Base-by-base conservation (phyloP, 2,888 invertebrate species). In the Lithophane semibrunnea region DNA sequence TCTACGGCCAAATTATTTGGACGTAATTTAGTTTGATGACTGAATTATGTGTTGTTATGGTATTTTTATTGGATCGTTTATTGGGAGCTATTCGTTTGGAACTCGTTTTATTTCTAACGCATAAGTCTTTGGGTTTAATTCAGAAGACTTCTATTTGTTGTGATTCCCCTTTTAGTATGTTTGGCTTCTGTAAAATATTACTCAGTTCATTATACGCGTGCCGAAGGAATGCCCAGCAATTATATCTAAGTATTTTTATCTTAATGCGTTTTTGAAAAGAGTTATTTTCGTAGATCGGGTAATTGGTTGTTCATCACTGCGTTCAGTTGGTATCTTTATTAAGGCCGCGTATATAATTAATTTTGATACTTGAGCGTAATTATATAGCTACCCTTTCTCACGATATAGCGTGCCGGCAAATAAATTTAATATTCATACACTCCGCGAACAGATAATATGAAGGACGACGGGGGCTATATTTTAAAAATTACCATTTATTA, bases 401-500 rank as follows among this genome's bases (percentile, higher is more conserved):
- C 86, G 88, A 76, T 68, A 72, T 84, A 69, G 73, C 85, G 67
- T 72, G 80, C 70, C 37, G 64, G 75, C 47, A 87, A 84, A 86
- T 86, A 84, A 78, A 77, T 88, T 81, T 78, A 82, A 82, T 88
- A 86, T 85, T 88, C 86, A 88, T 89, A 86, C 76, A 85, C 88
- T 87, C 86, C 77, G 79, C 83, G 89, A 86, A 83, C 78, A 83
- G 84, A 90, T 89, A 84, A 88, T 83, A 83, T 80, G 84, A 79
- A 82, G 83, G 85, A 79, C 83, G 79, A 85, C 73, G 63, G 66
- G 66, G 73, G 80, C 85, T 82, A 84, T 90, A 88, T 86, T 88
- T 87, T 89, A 82, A 77, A 89, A 91, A 92, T 90, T 86, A 89
- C 86, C 87, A 88, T 88, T 86, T 88, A 89, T 90, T 90, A 90